These are phyloP conservation scores for Calyptommatus sinebrachiatus DNA, from an alignment of 2,113 vertebrate genomes.

Conservation along the genomic window DNA sequence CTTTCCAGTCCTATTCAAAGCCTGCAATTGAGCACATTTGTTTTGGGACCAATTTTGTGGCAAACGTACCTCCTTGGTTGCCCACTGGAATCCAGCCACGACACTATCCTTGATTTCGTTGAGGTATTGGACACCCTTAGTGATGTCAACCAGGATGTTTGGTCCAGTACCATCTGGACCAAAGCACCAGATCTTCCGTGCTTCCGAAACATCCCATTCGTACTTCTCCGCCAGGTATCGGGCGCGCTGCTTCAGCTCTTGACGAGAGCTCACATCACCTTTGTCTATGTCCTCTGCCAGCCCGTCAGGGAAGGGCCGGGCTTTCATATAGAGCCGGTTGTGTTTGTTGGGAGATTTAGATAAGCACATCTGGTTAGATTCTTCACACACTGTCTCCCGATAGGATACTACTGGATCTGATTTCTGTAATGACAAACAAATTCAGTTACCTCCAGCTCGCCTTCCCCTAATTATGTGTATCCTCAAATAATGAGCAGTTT, in stretches of 20 bases:
- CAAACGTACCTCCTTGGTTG: constrained; percentile 61
- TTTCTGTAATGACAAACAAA: constrained; percentile 56
- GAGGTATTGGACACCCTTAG: constrained; percentile 63
- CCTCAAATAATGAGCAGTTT: not conserved
- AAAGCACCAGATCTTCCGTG: constrained; percentile 66
- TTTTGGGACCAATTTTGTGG: not conserved
- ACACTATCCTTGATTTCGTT: constrained; percentile 67
- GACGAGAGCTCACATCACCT: constrained; percentile 65
- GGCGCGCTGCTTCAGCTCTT: constrained; percentile 68
- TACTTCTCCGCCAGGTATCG: constrained; percentile 68
- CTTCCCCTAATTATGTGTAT: not conserved
- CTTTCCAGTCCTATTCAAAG: too few relatives aligned
- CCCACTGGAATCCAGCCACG: constrained; percentile 68
- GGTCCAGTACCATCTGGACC: constrained; percentile 58
- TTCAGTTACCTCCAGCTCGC: not conserved
- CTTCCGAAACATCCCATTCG: constrained; percentile 61
- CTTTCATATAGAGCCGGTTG: constrained; percentile 63
- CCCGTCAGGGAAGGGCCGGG: constrained; percentile 64
- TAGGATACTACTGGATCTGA: constrained; percentile 67
- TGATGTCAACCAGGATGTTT: constrained; percentile 58
- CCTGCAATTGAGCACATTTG: too few relatives aligned
- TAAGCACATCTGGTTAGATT: constrained; percentile 62
- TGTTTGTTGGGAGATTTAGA: constrained; percentile 67
- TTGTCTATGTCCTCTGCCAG: constrained; percentile 78
- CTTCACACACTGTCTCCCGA: constrained; percentile 58